Conservation (phyloP, 2,888 invertebrate genomes). For the Thumatha senex region DNA sequence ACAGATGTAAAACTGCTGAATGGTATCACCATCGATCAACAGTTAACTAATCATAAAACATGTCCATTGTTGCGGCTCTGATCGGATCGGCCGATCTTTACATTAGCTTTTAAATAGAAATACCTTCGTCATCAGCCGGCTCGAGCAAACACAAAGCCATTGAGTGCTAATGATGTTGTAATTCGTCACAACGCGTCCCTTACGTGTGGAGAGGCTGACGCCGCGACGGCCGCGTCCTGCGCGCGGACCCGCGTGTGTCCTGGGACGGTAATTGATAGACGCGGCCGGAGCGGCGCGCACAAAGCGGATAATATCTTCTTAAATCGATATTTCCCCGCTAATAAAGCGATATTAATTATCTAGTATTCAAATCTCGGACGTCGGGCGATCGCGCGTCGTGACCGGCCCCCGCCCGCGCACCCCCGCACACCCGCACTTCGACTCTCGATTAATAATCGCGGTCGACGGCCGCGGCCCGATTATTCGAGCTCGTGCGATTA, state of each 20-base stretch:
- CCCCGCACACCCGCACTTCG: conserved; percentile 33
- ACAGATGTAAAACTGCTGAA: not conserved
- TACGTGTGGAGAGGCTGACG: conserved; percentile 12
- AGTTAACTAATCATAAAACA: not conserved
- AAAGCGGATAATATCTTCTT: conserved; percentile 76
- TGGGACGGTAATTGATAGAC: conserved; percentile 46
- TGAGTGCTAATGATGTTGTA: conserved; percentile 17
- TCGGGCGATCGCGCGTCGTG: conserved; percentile 68
- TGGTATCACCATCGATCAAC: not conserved
- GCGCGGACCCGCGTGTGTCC: not conserved
- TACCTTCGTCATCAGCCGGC: conserved; percentile 4
- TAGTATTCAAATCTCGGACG: conserved; percentile 80
- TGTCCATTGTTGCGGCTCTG: not conserved
- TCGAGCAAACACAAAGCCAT: not conserved
- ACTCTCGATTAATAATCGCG: conserved; percentile 43
- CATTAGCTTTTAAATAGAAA: conserved; percentile 11
- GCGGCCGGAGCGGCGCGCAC: conserved; percentile 50
- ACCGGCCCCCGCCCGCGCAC: conserved; percentile 39
- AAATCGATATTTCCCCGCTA: conserved; percentile 78
- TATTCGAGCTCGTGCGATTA: conserved; percentile 56
- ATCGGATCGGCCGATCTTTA: conserved; percentile 7
- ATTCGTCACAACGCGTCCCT: conserved; percentile 22
- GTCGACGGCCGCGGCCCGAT: conserved; percentile 52
- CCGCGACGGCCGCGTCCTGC: conserved; percentile 14
- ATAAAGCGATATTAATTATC: conserved; percentile 83